Conservation (phyloP, 2,797 vertebrate genomes). For the Gallinago stenura region DNA sequence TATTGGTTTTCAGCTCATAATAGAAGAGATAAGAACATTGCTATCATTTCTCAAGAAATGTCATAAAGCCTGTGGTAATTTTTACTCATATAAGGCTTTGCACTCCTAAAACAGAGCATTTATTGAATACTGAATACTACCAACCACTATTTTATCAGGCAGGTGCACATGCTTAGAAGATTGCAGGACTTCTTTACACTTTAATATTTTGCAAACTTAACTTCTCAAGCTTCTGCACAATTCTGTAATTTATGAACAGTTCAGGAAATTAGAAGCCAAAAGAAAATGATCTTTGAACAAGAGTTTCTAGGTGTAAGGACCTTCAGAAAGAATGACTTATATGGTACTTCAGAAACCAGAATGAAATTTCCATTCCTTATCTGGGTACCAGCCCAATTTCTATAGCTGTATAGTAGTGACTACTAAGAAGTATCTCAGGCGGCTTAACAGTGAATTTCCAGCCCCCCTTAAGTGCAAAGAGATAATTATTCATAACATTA, state of each 20-base stretch:
- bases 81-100: not conserved
- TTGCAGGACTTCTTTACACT: not conserved
- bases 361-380: slow-evolving; percentile 66
- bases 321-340: slow-evolving; percentile 60
- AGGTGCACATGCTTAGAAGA: not conserved
- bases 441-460: slow-evolving; percentile 68
- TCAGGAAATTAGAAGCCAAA: slow-evolving; percentile 44
- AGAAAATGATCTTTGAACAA: slow-evolving; percentile 26
- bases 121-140: not conserved
- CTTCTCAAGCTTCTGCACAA: slow-evolving; percentile 63
- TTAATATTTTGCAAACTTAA: slow-evolving; percentile 68
- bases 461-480: slow-evolving; percentile 65
- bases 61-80: not conserved
- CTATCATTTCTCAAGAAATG: not conserved
- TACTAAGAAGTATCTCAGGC: slow-evolving; percentile 57
- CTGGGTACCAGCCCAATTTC: slow-evolving; percentile 62
- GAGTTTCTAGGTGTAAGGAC: slow-evolving; percentile 68
- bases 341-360: slow-evolving; percentile 61
- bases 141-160: not conserved
- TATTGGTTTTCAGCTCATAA: not conserved
- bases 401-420: slow-evolving; percentile 35
- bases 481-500: slow-evolving; percentile 64
- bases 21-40: not conserved
- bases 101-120: not conserved
- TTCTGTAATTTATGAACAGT: slow-evolving; percentile 72